phyloP scores from a whole-genome alignment of 2,113 vertebrate genomes.

The Theropithecus gelada region DNA sequence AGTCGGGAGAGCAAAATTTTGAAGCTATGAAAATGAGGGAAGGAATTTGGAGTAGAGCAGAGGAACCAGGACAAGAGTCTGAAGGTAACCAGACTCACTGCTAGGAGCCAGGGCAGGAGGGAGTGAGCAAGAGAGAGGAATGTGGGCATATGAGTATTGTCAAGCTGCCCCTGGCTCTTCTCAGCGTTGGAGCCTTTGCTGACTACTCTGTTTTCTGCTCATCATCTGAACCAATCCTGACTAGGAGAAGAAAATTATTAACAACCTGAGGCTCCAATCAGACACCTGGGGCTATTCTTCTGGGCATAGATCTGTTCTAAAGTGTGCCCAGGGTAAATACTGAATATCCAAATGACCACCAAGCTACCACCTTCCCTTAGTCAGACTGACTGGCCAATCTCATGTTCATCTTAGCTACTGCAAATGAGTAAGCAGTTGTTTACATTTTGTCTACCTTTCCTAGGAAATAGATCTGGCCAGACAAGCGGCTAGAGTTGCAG shows the following conservation, averaged over 20 bases:
- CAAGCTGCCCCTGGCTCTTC: not conserved
- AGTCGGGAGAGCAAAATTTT: not conserved
- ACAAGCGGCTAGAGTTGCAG: not conserved
- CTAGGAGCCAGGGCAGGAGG: not conserved
- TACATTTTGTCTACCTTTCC: not conserved
- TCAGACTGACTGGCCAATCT: not conserved
- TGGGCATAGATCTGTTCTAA: not conserved
- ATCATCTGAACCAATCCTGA: not conserved
- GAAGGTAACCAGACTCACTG: too few species aligned
- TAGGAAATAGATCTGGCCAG: not conserved
- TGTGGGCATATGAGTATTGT: accelerated
- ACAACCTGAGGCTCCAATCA: not conserved
- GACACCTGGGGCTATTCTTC: not conserved
- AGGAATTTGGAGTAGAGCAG: not conserved
- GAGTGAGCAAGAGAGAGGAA: not conserved
- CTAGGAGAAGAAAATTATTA: not conserved
- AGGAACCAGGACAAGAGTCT: not conserved
- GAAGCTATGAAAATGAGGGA: not conserved
- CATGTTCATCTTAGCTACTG: not conserved
- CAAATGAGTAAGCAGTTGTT: not conserved
- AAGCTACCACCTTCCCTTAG: not conserved
- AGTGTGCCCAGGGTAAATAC: not conserved
- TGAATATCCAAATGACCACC: not conserved
- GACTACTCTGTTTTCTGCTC: not conserved
- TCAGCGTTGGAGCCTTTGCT: not conserved